Conservation (phyloP, 2,797 vertebrate species). For the Pampus argenteus region DNA sequence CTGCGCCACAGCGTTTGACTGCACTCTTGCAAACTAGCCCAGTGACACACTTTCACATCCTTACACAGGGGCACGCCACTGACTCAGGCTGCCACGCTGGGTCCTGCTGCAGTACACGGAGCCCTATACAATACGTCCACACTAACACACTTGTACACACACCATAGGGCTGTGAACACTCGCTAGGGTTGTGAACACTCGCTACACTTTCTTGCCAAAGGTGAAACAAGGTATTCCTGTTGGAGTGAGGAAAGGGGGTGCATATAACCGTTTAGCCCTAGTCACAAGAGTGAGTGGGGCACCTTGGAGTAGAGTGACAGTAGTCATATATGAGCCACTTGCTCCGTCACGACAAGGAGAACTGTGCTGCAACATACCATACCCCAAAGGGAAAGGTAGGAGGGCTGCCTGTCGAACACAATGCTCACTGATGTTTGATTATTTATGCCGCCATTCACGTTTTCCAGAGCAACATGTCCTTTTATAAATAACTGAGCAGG, state of each 20-base stretch:
- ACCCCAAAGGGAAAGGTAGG: conserved; percentile 26
- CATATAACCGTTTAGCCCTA: conserved; percentile 21
- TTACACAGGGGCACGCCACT: conserved; percentile 60
- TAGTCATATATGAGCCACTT: conserved; percentile 49
- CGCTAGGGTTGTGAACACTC: conserved; percentile 32
- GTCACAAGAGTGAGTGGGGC: conserved; percentile 50
- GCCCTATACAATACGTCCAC: conserved; percentile 31
- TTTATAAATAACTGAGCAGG: conserved; percentile 66
- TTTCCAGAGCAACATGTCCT: conserved; percentile 54
- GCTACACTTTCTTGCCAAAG: conserved; percentile 40
- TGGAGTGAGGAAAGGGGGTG: conserved; percentile 29
- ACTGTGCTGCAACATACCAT: conserved; percentile 24
- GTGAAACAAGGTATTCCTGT: conserved; percentile 54
- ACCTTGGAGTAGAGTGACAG: conserved; percentile 55
- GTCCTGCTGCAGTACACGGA: conserved; percentile 42
- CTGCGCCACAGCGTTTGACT: conserved; percentile 65
- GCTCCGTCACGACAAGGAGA: conserved; percentile 29
- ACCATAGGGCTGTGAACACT: conserved; percentile 31
- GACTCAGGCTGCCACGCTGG: conserved; percentile 64
- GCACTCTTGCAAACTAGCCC: conserved; percentile 76
- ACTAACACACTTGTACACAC: conserved; percentile 25
- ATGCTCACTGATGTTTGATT: conserved; percentile 53
- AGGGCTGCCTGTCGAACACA: conserved; percentile 57
- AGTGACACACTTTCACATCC: conserved; percentile 83
- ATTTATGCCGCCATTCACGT: conserved; percentile 63